Conservation (phyloP, 1,140 invertebrate genomes). For the Zaprionus capensis region DNA sequence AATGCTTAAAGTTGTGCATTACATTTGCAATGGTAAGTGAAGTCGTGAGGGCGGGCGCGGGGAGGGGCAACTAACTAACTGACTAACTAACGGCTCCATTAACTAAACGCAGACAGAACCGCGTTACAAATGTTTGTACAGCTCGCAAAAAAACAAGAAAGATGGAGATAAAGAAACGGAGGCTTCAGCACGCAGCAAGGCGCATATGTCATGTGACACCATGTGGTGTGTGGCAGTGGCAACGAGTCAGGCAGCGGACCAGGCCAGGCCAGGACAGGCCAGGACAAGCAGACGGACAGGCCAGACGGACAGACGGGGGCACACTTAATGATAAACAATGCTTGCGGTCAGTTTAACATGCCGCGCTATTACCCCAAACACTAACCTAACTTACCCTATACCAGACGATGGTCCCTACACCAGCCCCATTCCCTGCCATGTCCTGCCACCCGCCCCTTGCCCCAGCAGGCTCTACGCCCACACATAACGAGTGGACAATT, state of each 20-base stretch:
- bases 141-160: background rate
- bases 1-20: constrained; percentile 60
- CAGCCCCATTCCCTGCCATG: background rate
- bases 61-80: constrained; percentile 34
- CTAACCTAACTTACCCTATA: constrained; percentile 33
- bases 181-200: constrained; percentile 44
- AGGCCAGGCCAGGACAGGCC: constrained; percentile 21
- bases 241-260: constrained; percentile 32
- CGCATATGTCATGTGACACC: constrained; percentile 77
- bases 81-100: constrained; percentile 70
- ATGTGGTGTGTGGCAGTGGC: constrained; percentile 69
- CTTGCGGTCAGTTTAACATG: constrained; percentile 83
- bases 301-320: constrained; percentile 19
- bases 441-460: too few species aligned
- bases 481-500: constrained; percentile 79
- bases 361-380: constrained; percentile 78
- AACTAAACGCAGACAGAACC: constrained; percentile 50
- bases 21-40: too few species aligned
- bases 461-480: background rate
- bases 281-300: background rate
- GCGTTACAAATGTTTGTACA: constrained; percentile 64
- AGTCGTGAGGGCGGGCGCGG: background rate
- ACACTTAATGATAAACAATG: constrained; percentile 83
- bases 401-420: background rate
- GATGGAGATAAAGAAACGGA: constrained; percentile 26